A percentile compares a stretch with the other conserved stretches of the same genome.
phyloP scores from a whole-genome alignment of 2,113 vertebrate genomes.

The Lucifuga dentata region DNA sequence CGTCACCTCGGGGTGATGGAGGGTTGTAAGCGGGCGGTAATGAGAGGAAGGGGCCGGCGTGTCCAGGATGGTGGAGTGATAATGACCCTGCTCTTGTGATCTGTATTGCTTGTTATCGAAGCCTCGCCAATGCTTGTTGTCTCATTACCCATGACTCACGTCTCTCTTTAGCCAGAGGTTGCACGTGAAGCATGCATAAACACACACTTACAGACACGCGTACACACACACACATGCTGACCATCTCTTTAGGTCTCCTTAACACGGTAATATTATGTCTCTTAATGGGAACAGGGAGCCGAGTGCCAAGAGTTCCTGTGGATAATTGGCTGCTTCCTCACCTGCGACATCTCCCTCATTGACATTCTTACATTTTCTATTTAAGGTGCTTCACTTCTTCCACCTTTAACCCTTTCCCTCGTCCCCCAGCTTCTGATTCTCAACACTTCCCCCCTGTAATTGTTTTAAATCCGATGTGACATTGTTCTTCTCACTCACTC shows the following conservation, averaged over 20 bases:
- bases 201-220: constrained; percentile 2
- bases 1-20: constrained; percentile 41
- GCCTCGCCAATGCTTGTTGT: constrained; percentile 78
- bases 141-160: constrained; percentile 87
- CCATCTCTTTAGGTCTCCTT: constrained; percentile 82
- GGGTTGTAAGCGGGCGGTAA: constrained; percentile 68
- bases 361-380: constrained; percentile 84
- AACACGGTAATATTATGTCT: constrained; percentile 92
- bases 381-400: constrained; percentile 69
- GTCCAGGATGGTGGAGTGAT: constrained; percentile 60
- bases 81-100: constrained; percentile 74
- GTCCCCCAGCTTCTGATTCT: constrained; percentile 26
- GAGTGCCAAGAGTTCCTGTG: constrained; percentile 86
- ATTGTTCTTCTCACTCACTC: neutral
- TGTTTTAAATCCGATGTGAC: constrained; percentile 25
- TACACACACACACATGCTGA: constrained; percentile 19
- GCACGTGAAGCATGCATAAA: constrained; percentile 57
- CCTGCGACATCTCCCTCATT: constrained; percentile 83
- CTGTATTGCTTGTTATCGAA: constrained; percentile 82
- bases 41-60: constrained; percentile 60
- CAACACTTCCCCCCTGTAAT: neutral
- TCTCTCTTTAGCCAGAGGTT: constrained; percentile 69
- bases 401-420: constrained; percentile 19
- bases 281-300: constrained; percentile 90
- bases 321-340: constrained; percentile 90